Base-by-base conservation (phyloP, 2,888 invertebrate species). In the Platerodrilus igneus region DNA sequence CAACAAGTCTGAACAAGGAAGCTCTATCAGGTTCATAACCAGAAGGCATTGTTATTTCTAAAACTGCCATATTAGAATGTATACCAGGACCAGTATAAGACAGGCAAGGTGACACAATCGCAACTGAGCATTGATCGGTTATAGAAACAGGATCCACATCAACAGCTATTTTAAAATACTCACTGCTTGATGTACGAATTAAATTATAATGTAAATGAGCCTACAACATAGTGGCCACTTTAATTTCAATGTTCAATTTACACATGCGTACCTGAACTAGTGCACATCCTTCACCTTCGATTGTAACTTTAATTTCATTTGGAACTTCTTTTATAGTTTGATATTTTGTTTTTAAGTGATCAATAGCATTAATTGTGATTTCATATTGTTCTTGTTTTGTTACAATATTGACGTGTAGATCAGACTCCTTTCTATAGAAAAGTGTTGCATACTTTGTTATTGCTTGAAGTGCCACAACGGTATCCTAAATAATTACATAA, bases 1-100 rank as follows among this genome's bases (percentile, higher is more conserved):
- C 42, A 2, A 26, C 23, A 9, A 80, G 70, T 6, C 68, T 58
- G 55, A 78, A 77, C 1, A 83, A 66, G 0, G 73, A 70, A 0
- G 70, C 63, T 4, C 77, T 73, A 51, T 81, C 80, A 0, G 79
- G 76, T 4, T 72, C 72, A 53, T 74, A 82, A 0, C 81, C 81
- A 2, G 78, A 77, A 5, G 82, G 79, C 56, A 83, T 70, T 1
- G 70, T 63, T 14, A 81, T 68, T 56, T 83, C 81, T 49, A 78
- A 58, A 8, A 79, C 67, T 17, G 76, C 76, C 79, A 79, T 79
- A 53, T 78, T 78, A 13, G 78, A 74, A 21, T 70, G 67, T 41
- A 67, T 68, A 43, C 73, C 73, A 3, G 69, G 56, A 13, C 61
- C 62, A 13, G 47, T 52, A 33, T 67, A 67, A 2, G 64, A 55